Evolutionary conservation across 2,797 vertebrate genomes (phyloP).

Genomic region (Esox masquinongy): DNA sequence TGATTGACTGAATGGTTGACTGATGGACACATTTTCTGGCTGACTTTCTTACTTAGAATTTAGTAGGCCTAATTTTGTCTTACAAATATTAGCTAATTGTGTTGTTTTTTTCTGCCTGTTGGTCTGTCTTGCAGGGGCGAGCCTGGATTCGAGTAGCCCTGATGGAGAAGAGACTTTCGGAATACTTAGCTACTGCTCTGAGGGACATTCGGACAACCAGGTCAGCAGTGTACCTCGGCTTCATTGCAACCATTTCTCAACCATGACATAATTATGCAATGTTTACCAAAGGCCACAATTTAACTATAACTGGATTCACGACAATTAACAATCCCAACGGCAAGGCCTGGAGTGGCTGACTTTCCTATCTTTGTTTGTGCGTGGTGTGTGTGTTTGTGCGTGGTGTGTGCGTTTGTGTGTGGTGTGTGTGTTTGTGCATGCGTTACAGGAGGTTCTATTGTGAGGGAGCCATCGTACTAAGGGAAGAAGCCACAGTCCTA

Average conservation of each 20-base stretch:
- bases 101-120: not conserved
- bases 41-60: not conserved
- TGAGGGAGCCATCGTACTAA: constrained; percentile 84
- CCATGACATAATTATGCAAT: not conserved
- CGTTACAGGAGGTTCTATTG: constrained; percentile 79
- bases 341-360: not conserved
- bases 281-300: not conserved
- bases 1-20: no score
- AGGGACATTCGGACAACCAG: constrained; percentile 83
- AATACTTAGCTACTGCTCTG: constrained; percentile 85
- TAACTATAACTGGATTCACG: not conserved
- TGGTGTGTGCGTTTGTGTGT: no score
- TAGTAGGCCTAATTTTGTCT: not conserved
- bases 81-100: not conserved
- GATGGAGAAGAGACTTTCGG: constrained; percentile 88
- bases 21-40: not conserved
- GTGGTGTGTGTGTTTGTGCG: constrained; percentile 21
- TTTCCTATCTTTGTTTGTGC: not conserved
- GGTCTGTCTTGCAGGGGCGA: constrained; percentile 72
- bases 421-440: not conserved
- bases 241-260: not conserved
- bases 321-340: not conserved
- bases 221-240: constrained; percentile 54
- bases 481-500: constrained; percentile 84
- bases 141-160: constrained; percentile 87